Base-by-base conservation (phyloP, 2,113 vertebrate species). In the Marmota flaviventris region DNA sequence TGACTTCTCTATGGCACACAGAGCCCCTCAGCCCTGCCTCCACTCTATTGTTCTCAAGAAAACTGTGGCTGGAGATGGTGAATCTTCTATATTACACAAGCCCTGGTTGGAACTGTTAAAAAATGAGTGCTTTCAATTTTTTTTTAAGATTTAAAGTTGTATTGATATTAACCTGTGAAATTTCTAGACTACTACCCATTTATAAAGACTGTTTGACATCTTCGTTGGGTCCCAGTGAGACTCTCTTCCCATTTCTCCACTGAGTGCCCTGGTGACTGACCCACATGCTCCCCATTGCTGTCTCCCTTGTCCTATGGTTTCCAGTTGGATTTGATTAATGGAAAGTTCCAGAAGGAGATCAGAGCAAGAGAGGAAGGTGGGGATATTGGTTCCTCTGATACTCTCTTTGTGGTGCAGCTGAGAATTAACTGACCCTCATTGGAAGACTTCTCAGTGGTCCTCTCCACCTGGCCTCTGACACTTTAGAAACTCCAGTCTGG, bases 41-140 rank as follows among this genome's bases (percentile, higher is more conserved):
- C 39, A 32, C 9, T 81, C 29, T 79, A 93, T 75, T 70, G 39
- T 78, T 89, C 78, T 69, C 58, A 72, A 72, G 65, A 51, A 88
- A 89, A 96, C 56, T 42, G 17, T 39, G 11, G 0, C 32, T 81
- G 83, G 53, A 83, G 67, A 34, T 61, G 58, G 70, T 42, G 61
- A 81, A 1, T 72, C 84, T 73, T 37, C 29, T 37, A 11, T 2
- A 12, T 83, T 17, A 73, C 16, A 34, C 22, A 86, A 83, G 6
- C 32, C 45, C 51, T 70, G 63, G 4, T 82, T 89, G 61, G 65
- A 91, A 29, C 25, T 56, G 34, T 53, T 89, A 86, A 32, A 76
- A 82, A 82, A 82, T 91, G 53, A 65, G 27, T 77, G 4, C 39
- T 91, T 96, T 92, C 34, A 24, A 4, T 39, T 42, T 73, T 94